These are phyloP conservation scores for Heliornis fulica DNA, from an alignment of 2,113 vertebrate genomes.

Conservation along the genomic window DNA sequence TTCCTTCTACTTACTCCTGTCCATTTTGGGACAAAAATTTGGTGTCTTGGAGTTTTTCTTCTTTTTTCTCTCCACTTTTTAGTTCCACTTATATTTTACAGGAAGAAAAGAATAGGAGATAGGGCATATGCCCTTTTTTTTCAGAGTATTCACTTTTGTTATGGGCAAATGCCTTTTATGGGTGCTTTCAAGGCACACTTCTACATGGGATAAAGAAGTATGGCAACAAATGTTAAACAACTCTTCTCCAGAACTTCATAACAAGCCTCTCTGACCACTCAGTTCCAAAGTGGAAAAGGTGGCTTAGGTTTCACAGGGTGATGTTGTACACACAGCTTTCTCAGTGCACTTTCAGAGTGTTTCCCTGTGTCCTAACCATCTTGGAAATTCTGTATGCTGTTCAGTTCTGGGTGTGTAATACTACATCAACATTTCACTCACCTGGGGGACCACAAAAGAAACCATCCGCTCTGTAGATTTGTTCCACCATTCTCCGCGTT, in stretches of 20 bases:
- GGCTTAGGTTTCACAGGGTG: not conserved
- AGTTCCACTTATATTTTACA: not conserved
- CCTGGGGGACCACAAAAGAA: constrained; percentile 93
- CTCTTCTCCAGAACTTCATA: not conserved
- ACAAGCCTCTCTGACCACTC: not conserved
- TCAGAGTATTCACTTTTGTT: not conserved
- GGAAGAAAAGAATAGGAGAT: not conserved
- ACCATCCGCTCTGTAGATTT: constrained; percentile 76
- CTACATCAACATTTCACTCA: not conserved
- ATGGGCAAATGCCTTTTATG: not conserved
- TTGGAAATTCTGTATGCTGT: not conserved
- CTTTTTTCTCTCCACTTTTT: not conserved
- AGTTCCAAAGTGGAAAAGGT: not conserved
- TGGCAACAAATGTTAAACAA: not conserved
- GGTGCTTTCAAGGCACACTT: not conserved
- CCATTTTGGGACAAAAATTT: not conserved
- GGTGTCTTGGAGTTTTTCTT: not conserved
- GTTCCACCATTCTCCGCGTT: constrained; percentile 85
- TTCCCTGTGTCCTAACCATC: not conserved
- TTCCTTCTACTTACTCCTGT: not conserved
- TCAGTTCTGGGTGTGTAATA: not conserved
- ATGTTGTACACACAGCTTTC: not conserved
- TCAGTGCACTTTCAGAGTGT: not conserved
- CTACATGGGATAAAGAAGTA: not conserved
- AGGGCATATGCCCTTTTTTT: fast-evolving